Evolutionary conservation across 2,113 vertebrate species (phyloP).

Genomic region (Hypanus sabinus): DNA sequence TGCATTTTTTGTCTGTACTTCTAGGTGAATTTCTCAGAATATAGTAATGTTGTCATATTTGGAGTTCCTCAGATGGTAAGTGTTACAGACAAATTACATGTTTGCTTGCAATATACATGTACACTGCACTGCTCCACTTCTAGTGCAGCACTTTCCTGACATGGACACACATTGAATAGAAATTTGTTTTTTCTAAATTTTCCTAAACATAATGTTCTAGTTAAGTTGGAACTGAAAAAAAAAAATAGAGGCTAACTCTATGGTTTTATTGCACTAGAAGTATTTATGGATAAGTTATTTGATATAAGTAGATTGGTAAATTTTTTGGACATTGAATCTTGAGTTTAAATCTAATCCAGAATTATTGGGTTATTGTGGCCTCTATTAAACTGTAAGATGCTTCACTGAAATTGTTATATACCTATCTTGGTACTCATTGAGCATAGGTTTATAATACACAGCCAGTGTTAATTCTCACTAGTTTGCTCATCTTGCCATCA

Average conservation of each 20-base stretch:
- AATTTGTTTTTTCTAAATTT: background rate
- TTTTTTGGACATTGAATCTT: background rate
- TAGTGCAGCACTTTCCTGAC: background rate
- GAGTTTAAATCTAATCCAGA: background rate
- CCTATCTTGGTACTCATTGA: background rate
- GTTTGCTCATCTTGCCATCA: background rate
- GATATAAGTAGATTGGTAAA: background rate
- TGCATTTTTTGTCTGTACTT: background rate
- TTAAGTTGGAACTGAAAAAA: background rate
- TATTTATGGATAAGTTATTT: background rate
- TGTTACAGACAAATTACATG: constrained; percentile 29
- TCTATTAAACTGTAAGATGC: background rate
- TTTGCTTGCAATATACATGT: background rate
- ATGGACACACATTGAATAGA: background rate
- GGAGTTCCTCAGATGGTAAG: constrained; percentile 97
- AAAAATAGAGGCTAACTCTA: background rate
- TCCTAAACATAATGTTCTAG: background rate
- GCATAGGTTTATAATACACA: background rate
- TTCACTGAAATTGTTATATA: background rate
- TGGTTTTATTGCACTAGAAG: background rate
- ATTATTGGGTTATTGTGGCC: background rate
- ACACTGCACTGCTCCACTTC: background rate
- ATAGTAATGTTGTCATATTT: constrained; percentile 82
- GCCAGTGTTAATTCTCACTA: background rate
- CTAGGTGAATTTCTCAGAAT: constrained; percentile 79